Percentiles rank a stretch among this genome's conserved stretches.
Evolutionary conservation across 2,888 invertebrate genomes (phyloP).

Genomic region (Melolontha melolontha): DNA sequence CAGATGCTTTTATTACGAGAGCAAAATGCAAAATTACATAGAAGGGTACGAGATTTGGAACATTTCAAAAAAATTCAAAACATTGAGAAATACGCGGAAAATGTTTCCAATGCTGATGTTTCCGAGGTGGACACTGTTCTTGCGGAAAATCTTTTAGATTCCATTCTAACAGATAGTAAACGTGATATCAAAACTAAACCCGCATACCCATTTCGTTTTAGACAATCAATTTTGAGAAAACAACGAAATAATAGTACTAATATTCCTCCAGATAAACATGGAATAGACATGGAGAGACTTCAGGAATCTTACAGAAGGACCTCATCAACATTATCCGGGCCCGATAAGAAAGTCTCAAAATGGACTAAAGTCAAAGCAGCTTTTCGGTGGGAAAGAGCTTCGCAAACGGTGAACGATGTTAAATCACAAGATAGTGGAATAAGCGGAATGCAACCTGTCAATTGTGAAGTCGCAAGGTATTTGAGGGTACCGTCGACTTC

Average conservation of each 20-base stretch:
- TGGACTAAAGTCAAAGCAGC: slow-evolving; percentile 93
- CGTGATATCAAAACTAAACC: slow-evolving; percentile 54
- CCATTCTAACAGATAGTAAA: slow-evolving; percentile 70
- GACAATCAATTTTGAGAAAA: slow-evolving; percentile 69
- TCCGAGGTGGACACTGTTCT: slow-evolving; percentile 73
- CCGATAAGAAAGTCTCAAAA: slow-evolving; percentile 77
- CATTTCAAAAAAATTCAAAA: slow-evolving; percentile 75
- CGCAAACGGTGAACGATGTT: slow-evolving; percentile 60
- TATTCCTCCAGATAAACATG: slow-evolving; percentile 50
- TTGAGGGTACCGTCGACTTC: slow-evolving; percentile 67
- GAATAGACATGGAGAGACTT: slow-evolving; percentile 35
- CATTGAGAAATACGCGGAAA: slow-evolving; percentile 68
- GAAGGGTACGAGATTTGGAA: slow-evolving; percentile 78
- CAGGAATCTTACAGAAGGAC: slow-evolving; percentile 41
- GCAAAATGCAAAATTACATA: slow-evolving; percentile 77
- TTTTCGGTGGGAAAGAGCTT: slow-evolving; percentile 86
- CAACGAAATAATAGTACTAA: slow-evolving; percentile 74
- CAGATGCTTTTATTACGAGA: slow-evolving; percentile 79
- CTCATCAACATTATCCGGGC: slow-evolving; percentile 27
- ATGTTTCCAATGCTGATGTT: slow-evolving; percentile 65
- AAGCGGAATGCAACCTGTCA: slow-evolving; percentile 65
- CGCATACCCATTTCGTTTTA: slow-evolving; percentile 53
- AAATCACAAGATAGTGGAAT: slow-evolving; percentile 65
- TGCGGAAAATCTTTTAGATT: slow-evolving; percentile 73
- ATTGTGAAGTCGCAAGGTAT: slow-evolving; percentile 68